A percentile compares a stretch with the other conserved stretches of the same genome.
Conservation (phyloP, 2,888 invertebrate species). For the Octonoba sinensis region DNA sequence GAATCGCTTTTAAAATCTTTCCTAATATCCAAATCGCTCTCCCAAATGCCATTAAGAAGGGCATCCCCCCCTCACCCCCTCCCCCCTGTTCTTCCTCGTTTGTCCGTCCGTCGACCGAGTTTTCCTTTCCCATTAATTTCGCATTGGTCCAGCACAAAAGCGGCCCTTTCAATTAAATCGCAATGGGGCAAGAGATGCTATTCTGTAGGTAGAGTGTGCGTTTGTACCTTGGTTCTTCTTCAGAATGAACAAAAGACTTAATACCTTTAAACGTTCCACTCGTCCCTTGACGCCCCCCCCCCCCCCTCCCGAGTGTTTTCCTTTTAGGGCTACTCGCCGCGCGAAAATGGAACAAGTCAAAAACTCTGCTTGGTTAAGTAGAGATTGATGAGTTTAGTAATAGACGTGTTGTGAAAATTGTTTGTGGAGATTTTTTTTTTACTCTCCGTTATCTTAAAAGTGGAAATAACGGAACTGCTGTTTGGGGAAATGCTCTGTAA, state of each 20-base stretch:
- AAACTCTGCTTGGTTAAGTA: too few relatives aligned
- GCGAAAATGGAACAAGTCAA: too few relatives aligned
- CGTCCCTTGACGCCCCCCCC: background rate
- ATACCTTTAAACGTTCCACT: slow-evolving; percentile 47
- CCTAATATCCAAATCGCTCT: slow-evolving; percentile 58
- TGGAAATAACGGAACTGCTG: too few relatives aligned
- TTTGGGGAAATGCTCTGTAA: too few relatives aligned
- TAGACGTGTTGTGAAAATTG: too few relatives aligned
- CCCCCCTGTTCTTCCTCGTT: background rate
- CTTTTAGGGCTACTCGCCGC: background rate
- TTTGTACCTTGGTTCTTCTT: background rate
- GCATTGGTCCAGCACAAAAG: slow-evolving; percentile 60
- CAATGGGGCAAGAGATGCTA: slow-evolving; percentile 48
- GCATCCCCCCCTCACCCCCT: slow-evolving; percentile 12
- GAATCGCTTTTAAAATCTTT: slow-evolving; percentile 54
- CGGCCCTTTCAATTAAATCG: slow-evolving; percentile 61
- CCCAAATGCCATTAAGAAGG: slow-evolving; percentile 42
- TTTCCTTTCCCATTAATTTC: slow-evolving; percentile 60
- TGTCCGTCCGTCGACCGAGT: slow-evolving; percentile 28
- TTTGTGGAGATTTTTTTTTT: too few relatives aligned
- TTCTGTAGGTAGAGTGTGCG: slow-evolving; percentile 20
- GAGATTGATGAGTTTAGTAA: too few relatives aligned
- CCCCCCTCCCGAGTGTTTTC: background rate
- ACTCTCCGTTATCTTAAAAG: too few relatives aligned
- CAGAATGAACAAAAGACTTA: slow-evolving; percentile 48